phyloP scores from a whole-genome alignment of 2,797 vertebrate species.

The Clarias platycephalus region DNA sequence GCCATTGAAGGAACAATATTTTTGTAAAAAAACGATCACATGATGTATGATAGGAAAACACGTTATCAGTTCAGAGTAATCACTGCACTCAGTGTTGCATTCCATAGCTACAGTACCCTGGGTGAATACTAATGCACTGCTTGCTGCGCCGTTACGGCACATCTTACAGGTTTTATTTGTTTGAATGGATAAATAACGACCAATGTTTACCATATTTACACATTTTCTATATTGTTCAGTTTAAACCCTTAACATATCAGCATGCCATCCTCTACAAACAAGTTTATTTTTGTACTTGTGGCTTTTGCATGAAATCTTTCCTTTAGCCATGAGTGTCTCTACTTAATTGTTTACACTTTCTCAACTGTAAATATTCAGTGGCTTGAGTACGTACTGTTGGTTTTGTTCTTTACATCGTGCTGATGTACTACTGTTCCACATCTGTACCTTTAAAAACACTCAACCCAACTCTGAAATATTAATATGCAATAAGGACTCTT shows the following conservation, averaged over 20 bases:
- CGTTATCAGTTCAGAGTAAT: background rate
- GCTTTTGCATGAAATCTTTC: constrained; percentile 50
- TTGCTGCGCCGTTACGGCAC: background rate
- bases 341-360: constrained; percentile 30
- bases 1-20: background rate
- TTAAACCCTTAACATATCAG: constrained; percentile 8
- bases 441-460: constrained; percentile 32
- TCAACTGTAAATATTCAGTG: constrained; percentile 27
- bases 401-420: constrained; percentile 6
- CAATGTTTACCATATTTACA: constrained; percentile 26
- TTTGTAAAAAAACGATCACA: no score
- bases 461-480: constrained; percentile 6
- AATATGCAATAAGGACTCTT: constrained; percentile 46
- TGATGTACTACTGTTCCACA: constrained; percentile 2
- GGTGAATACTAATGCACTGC: background rate
- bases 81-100: background rate
- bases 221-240: constrained; percentile 11
- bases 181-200: constrained; percentile 24
- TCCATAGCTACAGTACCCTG: background rate
- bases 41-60: no score
- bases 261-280: constrained; percentile 9
- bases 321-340: constrained; percentile 22
- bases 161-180: constrained; percentile 25
- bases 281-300: constrained; percentile 47
- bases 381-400: constrained; percentile 12